phyloP scores from a whole-genome alignment of 2,113 vertebrate species.

The Pantherophis guttatus region DNA sequence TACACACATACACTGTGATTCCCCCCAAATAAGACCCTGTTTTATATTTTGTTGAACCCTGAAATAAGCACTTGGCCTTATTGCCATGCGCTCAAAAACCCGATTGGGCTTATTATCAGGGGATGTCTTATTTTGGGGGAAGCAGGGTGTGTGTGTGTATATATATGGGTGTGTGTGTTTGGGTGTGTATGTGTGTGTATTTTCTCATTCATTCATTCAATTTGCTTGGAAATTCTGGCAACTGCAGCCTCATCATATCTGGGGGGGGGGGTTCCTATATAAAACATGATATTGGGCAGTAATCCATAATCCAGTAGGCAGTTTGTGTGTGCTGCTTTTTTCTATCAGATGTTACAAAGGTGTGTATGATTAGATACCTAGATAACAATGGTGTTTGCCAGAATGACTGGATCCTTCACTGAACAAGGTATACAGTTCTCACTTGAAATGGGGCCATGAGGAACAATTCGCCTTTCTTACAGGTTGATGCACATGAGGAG shows the following conservation, averaged over 20 bases:
- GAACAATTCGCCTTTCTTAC: not conserved
- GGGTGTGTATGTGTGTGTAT: too few species aligned
- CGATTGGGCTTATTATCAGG: too few species aligned
- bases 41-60: too few species aligned
- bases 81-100: too few species aligned
- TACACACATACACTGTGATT: too few species aligned
- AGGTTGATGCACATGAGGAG: slow-evolving; percentile 83
- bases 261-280: not conserved
- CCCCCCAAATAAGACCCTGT: too few species aligned
- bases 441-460: rapidly evolving
- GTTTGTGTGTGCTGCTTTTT: not conserved
- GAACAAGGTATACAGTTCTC: not conserved
- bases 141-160: too few species aligned
- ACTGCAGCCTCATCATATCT: not conserved
- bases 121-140: too few species aligned
- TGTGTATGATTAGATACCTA: not conserved
- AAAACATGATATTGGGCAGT: not conserved
- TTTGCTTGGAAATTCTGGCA: not conserved
- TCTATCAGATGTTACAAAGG: not conserved
- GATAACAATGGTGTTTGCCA: not conserved
- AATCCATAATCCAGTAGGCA: not conserved
- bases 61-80: too few species aligned
- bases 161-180: too few species aligned
- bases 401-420: not conserved
- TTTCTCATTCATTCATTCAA: not conserved